Conservation (phyloP, 2,113 vertebrate species). For the Prinia subflava region DNA sequence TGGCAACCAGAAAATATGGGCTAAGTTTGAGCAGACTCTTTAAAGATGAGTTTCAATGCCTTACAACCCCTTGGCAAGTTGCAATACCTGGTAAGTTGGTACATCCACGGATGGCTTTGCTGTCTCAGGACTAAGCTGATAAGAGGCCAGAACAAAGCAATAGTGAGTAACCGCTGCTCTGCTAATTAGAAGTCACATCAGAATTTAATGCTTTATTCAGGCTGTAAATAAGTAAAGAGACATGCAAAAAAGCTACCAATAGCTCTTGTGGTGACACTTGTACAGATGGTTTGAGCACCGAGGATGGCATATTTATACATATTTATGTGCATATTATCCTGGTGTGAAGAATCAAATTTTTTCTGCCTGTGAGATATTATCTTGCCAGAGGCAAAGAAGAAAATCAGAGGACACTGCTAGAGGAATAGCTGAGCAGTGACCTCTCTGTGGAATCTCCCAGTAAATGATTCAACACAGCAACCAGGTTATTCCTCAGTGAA, state of each 20-base stretch:
- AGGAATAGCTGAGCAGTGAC: neutral
- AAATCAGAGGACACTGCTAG: neutral
- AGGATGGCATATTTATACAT: constrained; percentile 2
- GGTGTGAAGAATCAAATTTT: constrained; percentile 14
- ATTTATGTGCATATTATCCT: neutral
- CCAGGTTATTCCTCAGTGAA: neutral
- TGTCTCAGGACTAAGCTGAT: neutral
- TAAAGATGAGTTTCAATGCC: neutral
- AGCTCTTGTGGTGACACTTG: neutral
- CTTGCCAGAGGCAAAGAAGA: neutral
- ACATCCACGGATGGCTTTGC: neutral
- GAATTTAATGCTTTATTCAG: neutral
- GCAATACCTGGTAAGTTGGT: neutral
- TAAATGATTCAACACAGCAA: neutral
- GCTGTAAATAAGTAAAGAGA: constrained; percentile 2
- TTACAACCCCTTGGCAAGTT: neutral
- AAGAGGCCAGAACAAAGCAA: neutral
- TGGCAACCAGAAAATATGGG: neutral
- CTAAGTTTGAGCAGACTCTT: neutral
- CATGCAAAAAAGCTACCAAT: neutral
- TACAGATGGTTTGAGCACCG: neutral
- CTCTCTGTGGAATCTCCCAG: neutral
- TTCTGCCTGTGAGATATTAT: neutral
- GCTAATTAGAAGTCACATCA: neutral
- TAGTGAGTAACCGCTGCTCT: neutral